These are phyloP conservation scores for Drosophila lacteicornis DNA, from an alignment of 1,140 invertebrate species.

Conservation along the genomic window DNA sequence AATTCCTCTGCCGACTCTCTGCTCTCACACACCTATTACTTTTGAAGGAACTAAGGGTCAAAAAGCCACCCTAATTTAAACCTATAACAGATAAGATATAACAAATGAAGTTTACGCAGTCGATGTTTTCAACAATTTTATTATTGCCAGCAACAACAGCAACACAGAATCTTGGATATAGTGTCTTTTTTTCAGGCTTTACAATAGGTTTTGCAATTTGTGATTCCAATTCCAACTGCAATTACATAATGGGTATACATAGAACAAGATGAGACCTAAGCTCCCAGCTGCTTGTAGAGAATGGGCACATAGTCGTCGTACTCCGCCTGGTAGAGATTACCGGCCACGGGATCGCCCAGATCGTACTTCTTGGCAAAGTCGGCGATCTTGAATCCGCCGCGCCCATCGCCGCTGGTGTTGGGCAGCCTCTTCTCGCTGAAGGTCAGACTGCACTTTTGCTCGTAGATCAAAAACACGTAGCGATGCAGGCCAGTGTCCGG, in stretches of 20 bases:
- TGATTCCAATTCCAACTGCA: slow-evolving; percentile 17
- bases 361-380: slow-evolving; percentile 90
- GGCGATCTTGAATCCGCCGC: slow-evolving; percentile 91
- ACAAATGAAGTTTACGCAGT: slow-evolving; percentile 1
- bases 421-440: slow-evolving; percentile 77
- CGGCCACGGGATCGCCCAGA: slow-evolving; percentile 93
- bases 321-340: slow-evolving; percentile 95
- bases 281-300: slow-evolving; percentile 78
- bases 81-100: slow-evolving; percentile 3
- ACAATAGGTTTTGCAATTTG: not conserved
- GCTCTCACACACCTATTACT: no score
- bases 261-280: slow-evolving; percentile 13
- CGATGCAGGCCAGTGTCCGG: slow-evolving; percentile 94
- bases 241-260: slow-evolving; percentile 27
- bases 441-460: slow-evolving; percentile 87
- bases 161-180: slow-evolving; percentile 7
- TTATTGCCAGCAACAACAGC: slow-evolving; percentile 32
- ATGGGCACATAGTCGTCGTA: slow-evolving; percentile 95
- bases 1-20: no score
- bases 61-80: not conserved
- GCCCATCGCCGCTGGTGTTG: slow-evolving; percentile 90
- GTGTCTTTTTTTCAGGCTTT: slow-evolving; percentile 18
- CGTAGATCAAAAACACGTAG: slow-evolving; percentile 95
- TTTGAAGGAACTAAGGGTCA: not conserved
- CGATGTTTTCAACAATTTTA: slow-evolving; percentile 49